A percentile compares a stretch with the other conserved stretches of the same genome.
Conservation (phyloP, 2,113 vertebrate genomes). For the Anoura caudifer region DNA sequence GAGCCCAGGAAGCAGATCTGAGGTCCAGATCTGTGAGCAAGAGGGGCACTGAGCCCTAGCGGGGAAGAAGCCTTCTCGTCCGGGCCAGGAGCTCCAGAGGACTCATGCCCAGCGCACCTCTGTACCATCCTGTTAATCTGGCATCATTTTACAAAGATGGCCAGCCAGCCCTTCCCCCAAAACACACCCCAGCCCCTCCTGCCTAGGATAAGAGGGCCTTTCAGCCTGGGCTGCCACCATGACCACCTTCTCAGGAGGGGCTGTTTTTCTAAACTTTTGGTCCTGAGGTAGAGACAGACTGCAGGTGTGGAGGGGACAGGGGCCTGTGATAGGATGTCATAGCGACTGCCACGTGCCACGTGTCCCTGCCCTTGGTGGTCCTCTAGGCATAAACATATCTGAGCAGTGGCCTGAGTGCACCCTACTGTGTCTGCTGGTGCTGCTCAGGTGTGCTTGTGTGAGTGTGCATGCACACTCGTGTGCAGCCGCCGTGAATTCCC, state of each 20-base stretch:
- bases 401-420: not conserved
- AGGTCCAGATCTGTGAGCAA: not conserved
- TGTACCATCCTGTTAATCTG: not conserved
- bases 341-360: not conserved
- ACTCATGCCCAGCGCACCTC: not conserved
- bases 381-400: not conserved
- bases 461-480: not conserved
- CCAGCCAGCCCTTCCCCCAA: not conserved
- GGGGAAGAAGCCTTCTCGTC: not conserved
- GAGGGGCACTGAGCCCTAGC: not conserved
- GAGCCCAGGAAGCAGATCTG: not conserved
- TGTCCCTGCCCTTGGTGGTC: not conserved
- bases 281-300: constrained; percentile 70
- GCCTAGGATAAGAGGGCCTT: constrained; percentile 14
- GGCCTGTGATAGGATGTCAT: not conserved
- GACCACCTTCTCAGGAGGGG: constrained; percentile 26
- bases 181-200: not conserved
- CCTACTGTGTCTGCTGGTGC: not conserved
- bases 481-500: constrained; percentile 72
- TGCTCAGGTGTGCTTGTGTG: not conserved
- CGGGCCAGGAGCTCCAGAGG: not conserved
- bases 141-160: not conserved
- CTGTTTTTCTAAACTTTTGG: constrained; percentile 80
- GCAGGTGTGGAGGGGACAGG: not conserved
- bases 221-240: not conserved